Percentiles rank a stretch among this genome's conserved stretches.
phyloP scores from a whole-genome alignment of 1,140 invertebrate genomes.

The Trichoplusia ni region DNA sequence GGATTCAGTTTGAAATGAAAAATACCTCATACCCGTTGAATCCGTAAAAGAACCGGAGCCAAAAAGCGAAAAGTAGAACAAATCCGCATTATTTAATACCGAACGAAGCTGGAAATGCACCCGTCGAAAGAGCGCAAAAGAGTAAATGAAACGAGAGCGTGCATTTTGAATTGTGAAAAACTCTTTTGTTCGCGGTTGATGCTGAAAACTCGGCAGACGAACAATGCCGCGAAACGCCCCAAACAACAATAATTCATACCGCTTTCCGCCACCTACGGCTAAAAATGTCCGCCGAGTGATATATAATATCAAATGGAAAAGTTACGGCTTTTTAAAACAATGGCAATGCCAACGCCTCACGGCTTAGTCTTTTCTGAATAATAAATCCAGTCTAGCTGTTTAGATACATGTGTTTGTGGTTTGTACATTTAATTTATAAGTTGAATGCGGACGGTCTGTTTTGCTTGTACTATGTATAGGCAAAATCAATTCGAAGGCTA shows the following conservation, averaged over 20 bases:
- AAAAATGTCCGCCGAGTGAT: slow-evolving; percentile 79
- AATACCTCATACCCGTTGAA: slow-evolving; percentile 31
- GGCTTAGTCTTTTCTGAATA: slow-evolving; percentile 59
- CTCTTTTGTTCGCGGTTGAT: slow-evolving; percentile 70
- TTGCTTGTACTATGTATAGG: slow-evolving; percentile 54
- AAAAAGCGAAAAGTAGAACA: slow-evolving; percentile 62
- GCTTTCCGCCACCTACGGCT: slow-evolving; percentile 79
- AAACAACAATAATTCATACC: slow-evolving; percentile 81
- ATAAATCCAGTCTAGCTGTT: slow-evolving; percentile 65
- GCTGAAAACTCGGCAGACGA: slow-evolving; percentile 68
- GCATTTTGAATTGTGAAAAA: slow-evolving; percentile 79
- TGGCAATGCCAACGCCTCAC: slow-evolving; percentile 46
- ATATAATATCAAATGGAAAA: slow-evolving; percentile 78
- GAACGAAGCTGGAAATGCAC: slow-evolving; percentile 72
- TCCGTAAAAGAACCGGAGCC: slow-evolving; percentile 39
- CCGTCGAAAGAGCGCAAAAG: slow-evolving; percentile 74
- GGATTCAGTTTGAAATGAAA: slow-evolving; percentile 28
- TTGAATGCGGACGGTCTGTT: not conserved
- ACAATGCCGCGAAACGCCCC: slow-evolving; percentile 71
- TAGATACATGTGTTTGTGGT: slow-evolving; percentile 25
- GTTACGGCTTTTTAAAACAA: slow-evolving; percentile 74
- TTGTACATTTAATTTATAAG: slow-evolving; percentile 15
- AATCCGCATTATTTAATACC: slow-evolving; percentile 74
- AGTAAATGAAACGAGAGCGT: slow-evolving; percentile 79
- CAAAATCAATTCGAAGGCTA: slow-evolving; percentile 74